Evolutionary conservation across 2,888 invertebrate genomes (phyloP), one percentile per base, ranked within the genome.

Genomic region (Mythimna loreyi): DNA sequence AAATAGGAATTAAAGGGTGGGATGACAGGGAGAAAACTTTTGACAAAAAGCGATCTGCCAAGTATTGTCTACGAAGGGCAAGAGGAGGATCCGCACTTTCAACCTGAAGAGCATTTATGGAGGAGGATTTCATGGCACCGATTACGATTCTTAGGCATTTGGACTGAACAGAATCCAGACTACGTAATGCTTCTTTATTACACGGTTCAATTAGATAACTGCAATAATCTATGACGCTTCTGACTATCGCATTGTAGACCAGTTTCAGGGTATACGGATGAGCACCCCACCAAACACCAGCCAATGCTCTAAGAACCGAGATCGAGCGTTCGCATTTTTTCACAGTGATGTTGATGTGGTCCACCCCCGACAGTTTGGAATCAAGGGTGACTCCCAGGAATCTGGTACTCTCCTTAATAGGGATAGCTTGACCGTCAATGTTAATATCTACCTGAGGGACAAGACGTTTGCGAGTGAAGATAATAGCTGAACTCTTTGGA

Each of bases 171-270:
- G 19, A 16, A 43, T 43, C 40, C 19, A 43, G 40, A 19, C 40
- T 43, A 16, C 40, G 40, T 4, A 43, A 5, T 4, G 25, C 25
- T 40, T 40, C 36, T 30, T 59, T 59, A 5, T 49, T 59, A 9
- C 47, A 59, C 1, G 47, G 59, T 23, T 62, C 40, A 16, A 62
- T 2, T n/a, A 53, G 16, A 13, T 43, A 62, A 19, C 28, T 16
- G 16, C 43, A 53, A 1, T 62, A 62, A 9, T 62, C 53, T 21
- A 62, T 7, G 1, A 16, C 28, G 23, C 53, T 62, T 16, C 49
- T 61, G 11, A 21, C 11, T 13, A 49, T 13, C 11, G 25, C 49
- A 19, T 61, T 50, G 3, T 50, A 61, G 0, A 50, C 19, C 2
- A 23, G n/a, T n/a, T 50, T 61, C 0, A 50, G 19, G 13, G 50